phyloP scores from a whole-genome alignment of 1,140 invertebrate species.

The Bradysia coprophila region DNA sequence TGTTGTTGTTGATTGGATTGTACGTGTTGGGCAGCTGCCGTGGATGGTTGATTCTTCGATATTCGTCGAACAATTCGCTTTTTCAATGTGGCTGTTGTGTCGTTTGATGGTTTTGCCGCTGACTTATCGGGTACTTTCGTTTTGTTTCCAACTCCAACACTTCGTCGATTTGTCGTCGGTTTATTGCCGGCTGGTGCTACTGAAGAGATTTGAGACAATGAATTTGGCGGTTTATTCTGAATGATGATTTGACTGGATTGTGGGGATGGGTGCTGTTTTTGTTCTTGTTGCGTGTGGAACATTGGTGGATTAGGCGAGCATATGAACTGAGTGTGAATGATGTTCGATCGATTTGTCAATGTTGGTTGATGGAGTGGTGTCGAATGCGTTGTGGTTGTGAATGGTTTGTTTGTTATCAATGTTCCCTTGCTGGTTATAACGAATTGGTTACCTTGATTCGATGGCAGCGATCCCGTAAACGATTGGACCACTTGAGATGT shows the following conservation, averaged over 20 bases:
- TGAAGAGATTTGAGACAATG: not conserved
- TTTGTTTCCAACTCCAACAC: not conserved
- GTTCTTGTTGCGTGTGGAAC: not conserved
- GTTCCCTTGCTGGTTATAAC: conserved; percentile 1
- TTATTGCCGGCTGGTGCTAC: not conserved
- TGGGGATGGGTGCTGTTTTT: not conserved
- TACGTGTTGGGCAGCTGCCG: not conserved
- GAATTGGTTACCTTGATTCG: not conserved
- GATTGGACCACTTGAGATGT: not conserved
- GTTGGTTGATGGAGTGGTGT: not conserved
- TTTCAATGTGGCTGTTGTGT: not conserved
- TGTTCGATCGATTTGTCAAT: not conserved
- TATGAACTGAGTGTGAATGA: not conserved
- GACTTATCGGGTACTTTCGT: not conserved
- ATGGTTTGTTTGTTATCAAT: not conserved
- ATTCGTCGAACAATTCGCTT: not conserved
- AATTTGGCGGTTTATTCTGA: not conserved
- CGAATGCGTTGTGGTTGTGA: not conserved
- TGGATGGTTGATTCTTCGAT: not conserved
- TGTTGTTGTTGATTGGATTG: not conserved
- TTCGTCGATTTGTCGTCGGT: not conserved
- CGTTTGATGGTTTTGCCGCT: not conserved
- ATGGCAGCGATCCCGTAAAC: not conserved
- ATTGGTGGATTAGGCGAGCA: not conserved
- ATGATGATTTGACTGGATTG: not conserved